Evolutionary conservation across 2,113 vertebrate species (phyloP), one percentile per base, ranked within the genome.

Genomic region (Arenaria interpres): DNA sequence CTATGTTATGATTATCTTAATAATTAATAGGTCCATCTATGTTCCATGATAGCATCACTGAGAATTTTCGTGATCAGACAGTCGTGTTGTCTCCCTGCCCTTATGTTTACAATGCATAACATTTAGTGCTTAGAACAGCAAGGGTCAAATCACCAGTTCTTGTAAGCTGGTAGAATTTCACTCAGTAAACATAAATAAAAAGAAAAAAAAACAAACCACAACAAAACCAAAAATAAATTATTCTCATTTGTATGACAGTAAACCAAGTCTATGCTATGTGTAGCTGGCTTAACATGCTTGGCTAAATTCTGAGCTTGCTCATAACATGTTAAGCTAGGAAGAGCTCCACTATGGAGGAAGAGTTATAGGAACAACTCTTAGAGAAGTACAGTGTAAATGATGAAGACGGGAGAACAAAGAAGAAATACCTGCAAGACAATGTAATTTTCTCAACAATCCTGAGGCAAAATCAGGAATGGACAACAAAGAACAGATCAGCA

Each of bases 101-200:
- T 87, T 48, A 57, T 2, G 3, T 1, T 3, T 15, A n/a, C 0
- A 1, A 25, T 2, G 2, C 25, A 25, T 22, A 79, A 64, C 9
- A 59, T 33, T 14, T 48, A 88, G 48, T 68, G 14, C 19, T 39
- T 53, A n/a, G 25, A 74, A 41, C 10, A 71, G 17, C 14, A 93
- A 59, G 32, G 9, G 24, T 71, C 33, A 78, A 39, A 68, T 62
- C 35, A 68, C 57, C 21, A 46, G 7, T 3, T 93, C 79, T 60
- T 83, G 32, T 53, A 64, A 88, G 32, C 6, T n/a, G 39, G 2
- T 53, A 23, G 51, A 20, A 43, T 56, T 85, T 72, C 32, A 72
- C 24, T 39, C 13, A 79, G 27, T 7, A 64, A 57, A 79, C 1
- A 11, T 35, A 73, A 89, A 79, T 7, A 30, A 9, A 39, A 21